Conservation (phyloP, 2,888 invertebrate species). For the Listrodromus nycthemerus region DNA sequence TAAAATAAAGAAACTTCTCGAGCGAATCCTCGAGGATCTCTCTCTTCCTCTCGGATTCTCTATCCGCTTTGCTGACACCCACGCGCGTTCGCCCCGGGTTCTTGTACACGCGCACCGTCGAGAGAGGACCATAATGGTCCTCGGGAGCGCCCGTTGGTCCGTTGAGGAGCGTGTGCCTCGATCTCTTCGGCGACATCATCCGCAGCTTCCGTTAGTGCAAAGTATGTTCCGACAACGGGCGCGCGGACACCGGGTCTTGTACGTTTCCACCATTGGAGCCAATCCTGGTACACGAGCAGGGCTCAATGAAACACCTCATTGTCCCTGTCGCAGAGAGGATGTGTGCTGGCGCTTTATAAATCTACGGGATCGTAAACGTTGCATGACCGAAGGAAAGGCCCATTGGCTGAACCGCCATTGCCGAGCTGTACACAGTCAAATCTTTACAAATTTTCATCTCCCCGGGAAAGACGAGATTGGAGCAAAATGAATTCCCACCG, state of each 20-base stretch:
- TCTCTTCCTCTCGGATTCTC: constrained; percentile 41
- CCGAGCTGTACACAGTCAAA: constrained; percentile 23
- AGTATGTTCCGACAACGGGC: not conserved
- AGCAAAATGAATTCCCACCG: not conserved
- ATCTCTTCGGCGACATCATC: constrained; percentile 20
- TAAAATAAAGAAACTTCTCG: constrained; percentile 48
- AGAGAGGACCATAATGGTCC: constrained; percentile 55
- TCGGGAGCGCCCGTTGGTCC: constrained; percentile 38
- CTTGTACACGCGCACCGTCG: constrained; percentile 45
- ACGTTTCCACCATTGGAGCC: not conserved
- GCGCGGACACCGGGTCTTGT: constrained; percentile 11
- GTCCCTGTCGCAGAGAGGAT: constrained; percentile 2
- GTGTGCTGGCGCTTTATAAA: constrained; percentile 10
- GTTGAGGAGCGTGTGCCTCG: constrained; percentile 10
- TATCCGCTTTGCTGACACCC: constrained; percentile 65
- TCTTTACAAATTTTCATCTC: constrained; percentile 12
- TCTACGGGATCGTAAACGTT: constrained; percentile 29
- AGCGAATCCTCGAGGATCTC: constrained; percentile 54
- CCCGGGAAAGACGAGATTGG: not conserved
- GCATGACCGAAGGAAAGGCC: not conserved
- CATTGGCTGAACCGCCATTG: constrained; percentile 14
- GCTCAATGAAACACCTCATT: constrained; percentile 1
- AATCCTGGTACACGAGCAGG: not conserved
- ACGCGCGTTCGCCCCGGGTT: constrained; percentile 59
- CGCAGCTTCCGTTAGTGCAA: constrained; percentile 19